Evolutionary conservation across 2,113 vertebrate species (phyloP).

Genomic region (Oceanodroma tethys): DNA sequence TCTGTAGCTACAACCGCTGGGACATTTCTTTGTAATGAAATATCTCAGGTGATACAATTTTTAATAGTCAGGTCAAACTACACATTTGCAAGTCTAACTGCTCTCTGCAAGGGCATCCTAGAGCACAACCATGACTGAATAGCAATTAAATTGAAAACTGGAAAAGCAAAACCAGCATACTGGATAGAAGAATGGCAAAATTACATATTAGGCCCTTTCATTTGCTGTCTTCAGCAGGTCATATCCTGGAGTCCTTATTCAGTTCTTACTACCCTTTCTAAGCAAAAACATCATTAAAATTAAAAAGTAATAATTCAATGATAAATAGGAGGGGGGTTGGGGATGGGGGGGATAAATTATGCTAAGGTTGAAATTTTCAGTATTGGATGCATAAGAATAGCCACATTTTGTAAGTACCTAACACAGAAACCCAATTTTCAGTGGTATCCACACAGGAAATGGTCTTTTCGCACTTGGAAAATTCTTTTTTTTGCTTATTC

Average conservation of each 20-base stretch:
- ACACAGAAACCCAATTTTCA: neutral
- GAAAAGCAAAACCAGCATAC: neutral
- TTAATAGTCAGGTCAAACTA: neutral
- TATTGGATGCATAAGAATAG: neutral
- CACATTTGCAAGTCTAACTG: neutral
- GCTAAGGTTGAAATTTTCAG: neutral
- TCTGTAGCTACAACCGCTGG: neutral
- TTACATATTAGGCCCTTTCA: neutral
- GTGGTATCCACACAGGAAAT: neutral
- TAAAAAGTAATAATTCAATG: neutral
- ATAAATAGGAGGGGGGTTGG: neutral
- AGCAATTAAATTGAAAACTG: neutral
- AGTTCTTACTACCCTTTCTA: neutral
- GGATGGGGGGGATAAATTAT: neutral
- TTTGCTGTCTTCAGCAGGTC: neutral
- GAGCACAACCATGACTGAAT: neutral
- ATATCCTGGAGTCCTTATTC: neutral
- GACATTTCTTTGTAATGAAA: neutral
- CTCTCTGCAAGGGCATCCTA: neutral
- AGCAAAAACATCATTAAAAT: neutral
- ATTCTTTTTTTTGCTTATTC: neutral
- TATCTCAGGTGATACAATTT: neutral
- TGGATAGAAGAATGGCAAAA: neutral
- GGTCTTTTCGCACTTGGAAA: neutral
- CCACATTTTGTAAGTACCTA: neutral